Conservation (phyloP, 2,113 vertebrate species). For the Pagrus major region DNA sequence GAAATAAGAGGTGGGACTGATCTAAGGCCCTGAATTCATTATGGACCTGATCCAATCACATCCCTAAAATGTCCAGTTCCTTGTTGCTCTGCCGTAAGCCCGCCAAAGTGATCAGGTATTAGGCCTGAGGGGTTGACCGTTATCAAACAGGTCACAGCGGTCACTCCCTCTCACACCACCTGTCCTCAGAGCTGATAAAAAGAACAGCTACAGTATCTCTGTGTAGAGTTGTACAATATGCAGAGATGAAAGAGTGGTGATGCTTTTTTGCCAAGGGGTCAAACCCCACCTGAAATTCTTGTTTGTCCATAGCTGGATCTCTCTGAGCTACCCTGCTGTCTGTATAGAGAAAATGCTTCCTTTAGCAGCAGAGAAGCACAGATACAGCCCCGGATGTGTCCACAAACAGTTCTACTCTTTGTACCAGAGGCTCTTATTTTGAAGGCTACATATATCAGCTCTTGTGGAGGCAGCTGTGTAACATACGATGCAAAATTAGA, state of each 20-base stretch:
- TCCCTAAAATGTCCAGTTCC: conserved; percentile 47
- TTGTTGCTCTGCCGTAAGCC: conserved; percentile 21
- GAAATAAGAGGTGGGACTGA: conserved; percentile 76
- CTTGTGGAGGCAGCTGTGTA: not conserved
- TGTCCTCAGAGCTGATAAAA: not conserved
- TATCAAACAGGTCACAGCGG: not conserved
- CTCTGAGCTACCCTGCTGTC: not conserved
- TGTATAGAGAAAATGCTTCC: not conserved
- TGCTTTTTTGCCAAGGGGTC: not conserved
- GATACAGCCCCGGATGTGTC: not conserved
- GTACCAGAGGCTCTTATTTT: conserved; percentile 1
- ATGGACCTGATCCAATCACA: conserved; percentile 67
- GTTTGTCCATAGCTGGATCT: not conserved
- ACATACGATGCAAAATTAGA: not conserved
- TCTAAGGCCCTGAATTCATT: conserved; percentile 65
- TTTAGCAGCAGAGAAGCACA: not conserved
- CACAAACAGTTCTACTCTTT: not conserved
- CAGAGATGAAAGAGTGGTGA: not conserved
- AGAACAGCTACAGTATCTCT: not conserved
- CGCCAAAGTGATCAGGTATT: conserved; percentile 42
- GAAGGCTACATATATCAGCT: too few species aligned
- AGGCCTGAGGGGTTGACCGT: not conserved
- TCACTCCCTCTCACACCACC: not conserved
- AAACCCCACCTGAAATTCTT: conserved; percentile 2
- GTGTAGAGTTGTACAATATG: not conserved